Evolutionary conservation across 2,113 vertebrate species (phyloP), one percentile per base, ranked within the genome.

Genomic region (Coturnix japonica): DNA sequence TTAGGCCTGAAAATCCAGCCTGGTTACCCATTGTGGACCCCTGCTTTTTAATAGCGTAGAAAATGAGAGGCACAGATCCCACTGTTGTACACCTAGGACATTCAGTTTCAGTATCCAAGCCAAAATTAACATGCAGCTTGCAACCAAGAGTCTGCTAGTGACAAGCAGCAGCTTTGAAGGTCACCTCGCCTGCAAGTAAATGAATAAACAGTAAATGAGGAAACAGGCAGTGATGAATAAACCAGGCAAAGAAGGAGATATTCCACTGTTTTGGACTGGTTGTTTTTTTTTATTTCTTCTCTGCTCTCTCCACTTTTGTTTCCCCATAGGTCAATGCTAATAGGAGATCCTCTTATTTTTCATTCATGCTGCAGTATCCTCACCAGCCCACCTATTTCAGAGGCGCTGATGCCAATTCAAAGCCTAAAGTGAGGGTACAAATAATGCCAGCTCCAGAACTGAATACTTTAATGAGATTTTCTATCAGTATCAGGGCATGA

Each of bases 91-190:
- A n/a, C 53, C 61, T 39, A 44, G 74, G 73, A 33, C 51, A 26
- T 56, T 91, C 25, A 8, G 8, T 63, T 88, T 31, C 79, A 73
- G 64, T 4, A 20, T 65, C 73, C 66, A 75, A 92, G 85, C 84
- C 91, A 78, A 81, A 95, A 96, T 93, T 95, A 88, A 93, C 91
- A 88, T 89, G 95, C 94, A 83, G 20, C 85, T 86, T 89, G 77
- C 81, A 88, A 18, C 56, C 74, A 64, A 35, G 86, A 94, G 60
- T 37, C 84, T 89, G 66, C 57, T 47, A 86, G 87, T 74, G 87
- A 85, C 81, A 85, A 69, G 72, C 89, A 90, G 82, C 43, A 79
- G 89, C 94, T 95, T 90, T 94, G 91, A 92, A 97, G 94, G 95
- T 96, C 95, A 97, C 91, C 81, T 91, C 5, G 0, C 61, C 71